A percentile compares a stretch with the other conserved stretches of the same genome.
Evolutionary conservation across 2,797 vertebrate species (phyloP).

Genomic region (Danio albolineatus): DNA sequence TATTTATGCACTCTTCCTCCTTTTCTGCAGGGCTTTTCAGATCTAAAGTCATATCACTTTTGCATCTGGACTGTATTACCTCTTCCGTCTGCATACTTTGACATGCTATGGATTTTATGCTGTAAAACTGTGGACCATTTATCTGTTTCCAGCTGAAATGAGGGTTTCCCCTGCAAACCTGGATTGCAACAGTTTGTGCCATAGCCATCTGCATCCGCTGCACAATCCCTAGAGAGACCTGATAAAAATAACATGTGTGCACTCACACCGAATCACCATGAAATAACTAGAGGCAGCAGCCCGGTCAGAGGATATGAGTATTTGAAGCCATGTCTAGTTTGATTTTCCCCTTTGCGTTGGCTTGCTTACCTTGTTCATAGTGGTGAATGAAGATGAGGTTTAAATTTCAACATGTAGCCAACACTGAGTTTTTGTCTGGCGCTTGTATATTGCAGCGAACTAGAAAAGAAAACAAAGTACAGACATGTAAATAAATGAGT

Average conservation of each 20-base stretch:
- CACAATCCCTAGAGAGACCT: slow-evolving; percentile 40
- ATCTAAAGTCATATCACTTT: slow-evolving; percentile 25
- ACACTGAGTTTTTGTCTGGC: slow-evolving; percentile 38
- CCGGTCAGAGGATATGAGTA: slow-evolving; percentile 23
- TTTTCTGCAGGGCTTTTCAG: slow-evolving; percentile 34
- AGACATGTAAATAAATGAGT: slow-evolving; percentile 54
- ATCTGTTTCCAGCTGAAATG: slow-evolving; percentile 10
- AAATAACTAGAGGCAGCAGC: slow-evolving; percentile 53
- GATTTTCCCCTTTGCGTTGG: not conserved
- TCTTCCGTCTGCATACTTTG: slow-evolving; percentile 19
- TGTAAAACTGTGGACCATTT: slow-evolving; percentile 16
- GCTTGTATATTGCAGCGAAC: slow-evolving; percentile 35
- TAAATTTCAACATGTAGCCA: slow-evolving; percentile 40
- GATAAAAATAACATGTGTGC: slow-evolving; percentile 45
- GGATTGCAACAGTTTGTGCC: slow-evolving; percentile 23
- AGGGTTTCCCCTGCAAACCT: slow-evolving; percentile 8
- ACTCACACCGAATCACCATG: slow-evolving; percentile 31
- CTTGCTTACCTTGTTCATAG: not conserved
- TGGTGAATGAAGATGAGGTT: slow-evolving; percentile 30
- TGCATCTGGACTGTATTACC: slow-evolving; percentile 58
- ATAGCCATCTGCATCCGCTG: slow-evolving; percentile 31
- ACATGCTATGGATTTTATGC: slow-evolving; percentile 32
- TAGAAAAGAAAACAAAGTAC: slow-evolving; percentile 49
- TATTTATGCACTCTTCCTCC: not conserved
- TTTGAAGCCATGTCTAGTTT: slow-evolving; percentile 16